Evolutionary conservation across 1,140 invertebrate genomes (phyloP), one percentile per base, ranked within the genome.

Genomic region (Brachionus rubens): DNA sequence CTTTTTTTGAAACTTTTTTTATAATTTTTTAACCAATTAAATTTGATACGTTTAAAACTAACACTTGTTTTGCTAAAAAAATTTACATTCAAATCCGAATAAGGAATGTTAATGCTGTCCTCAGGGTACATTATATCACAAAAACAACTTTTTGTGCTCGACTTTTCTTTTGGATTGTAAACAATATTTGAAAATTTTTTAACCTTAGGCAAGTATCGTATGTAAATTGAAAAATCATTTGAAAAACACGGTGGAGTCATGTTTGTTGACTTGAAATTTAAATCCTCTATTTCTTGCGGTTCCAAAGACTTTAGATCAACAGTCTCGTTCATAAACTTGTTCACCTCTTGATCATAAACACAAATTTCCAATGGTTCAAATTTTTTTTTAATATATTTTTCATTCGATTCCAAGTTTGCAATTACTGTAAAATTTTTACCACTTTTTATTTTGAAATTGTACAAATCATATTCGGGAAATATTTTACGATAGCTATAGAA

Each of bases 1-100:
- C 59, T 65, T 28, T 46, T 65, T 65, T 65, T 65, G 24, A 30
- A 65, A 24, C 40, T 65, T 65, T 65, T 65, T 43, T 65, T 65
- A 3, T 21, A 26, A 36, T 41, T 65, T 24, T 46, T 65, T 0
- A 65, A 41, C 59, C 59, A 65, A 21, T 65, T 65, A 21, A 65
- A 65, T 36, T 24, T 43, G 1, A 65, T 21, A 16, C 36, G 59
- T 24, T 65, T 65, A 19, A 43, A 43, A 41, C 41, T 24, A 65
- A 9, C 16, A 14, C 59, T 65, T 28, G 59, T 65, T 65, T 65
- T 65, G 36, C 59, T 43, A 65, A 65, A 65, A 43, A 65, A 65
- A 9, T 65, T 36, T 16, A 36, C 19, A 43, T 65, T 36, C 21
- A 65, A 10, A 14, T 65, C 59, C 10, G 59, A 65, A 16, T 65